Percentiles rank a stretch among this genome's conserved stretches.
Evolutionary conservation across 2,888 invertebrate genomes (phyloP).

Genomic region (Enoplolaimus lenunculus): DNA sequence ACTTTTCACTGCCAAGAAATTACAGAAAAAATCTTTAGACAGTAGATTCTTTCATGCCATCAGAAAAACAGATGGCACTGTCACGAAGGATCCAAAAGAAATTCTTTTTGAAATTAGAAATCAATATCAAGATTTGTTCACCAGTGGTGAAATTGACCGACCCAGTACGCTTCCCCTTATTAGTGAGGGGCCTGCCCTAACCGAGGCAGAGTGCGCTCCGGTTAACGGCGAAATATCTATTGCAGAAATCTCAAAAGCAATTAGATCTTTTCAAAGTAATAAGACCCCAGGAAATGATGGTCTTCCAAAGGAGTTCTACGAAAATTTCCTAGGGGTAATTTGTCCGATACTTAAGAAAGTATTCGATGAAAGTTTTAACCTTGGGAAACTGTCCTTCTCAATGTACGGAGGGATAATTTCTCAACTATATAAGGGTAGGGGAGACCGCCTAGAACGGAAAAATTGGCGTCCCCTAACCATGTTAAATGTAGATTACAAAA

Average conservation of each 20-base stretch:
- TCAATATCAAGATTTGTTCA: background rate
- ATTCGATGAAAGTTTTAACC: background rate
- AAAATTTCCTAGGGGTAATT: background rate
- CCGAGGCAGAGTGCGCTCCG: background rate
- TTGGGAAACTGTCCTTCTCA: background rate
- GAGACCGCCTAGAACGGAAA: background rate
- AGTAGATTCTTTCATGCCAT: background rate
- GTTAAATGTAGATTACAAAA: conserved; percentile 18
- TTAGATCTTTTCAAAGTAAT: background rate
- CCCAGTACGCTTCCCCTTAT: background rate
- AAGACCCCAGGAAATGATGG: conserved; percentile 14
- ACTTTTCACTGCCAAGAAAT: background rate
- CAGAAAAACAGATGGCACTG: background rate
- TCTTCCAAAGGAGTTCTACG: conserved; percentile 1
- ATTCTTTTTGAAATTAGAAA: background rate
- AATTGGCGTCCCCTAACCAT: conserved; percentile 10
- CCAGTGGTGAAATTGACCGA: background rate
- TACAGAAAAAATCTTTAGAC: background rate
- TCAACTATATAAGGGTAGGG: conserved; percentile 13
- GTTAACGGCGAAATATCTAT: background rate
- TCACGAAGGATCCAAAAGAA: background rate
- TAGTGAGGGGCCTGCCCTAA: background rate
- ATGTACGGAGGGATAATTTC: conserved; percentile 15
- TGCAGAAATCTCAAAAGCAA: conserved; percentile 5
- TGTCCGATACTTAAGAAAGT: background rate